Conservation (phyloP, 2,888 invertebrate species). For the Gari tellinella region DNA sequence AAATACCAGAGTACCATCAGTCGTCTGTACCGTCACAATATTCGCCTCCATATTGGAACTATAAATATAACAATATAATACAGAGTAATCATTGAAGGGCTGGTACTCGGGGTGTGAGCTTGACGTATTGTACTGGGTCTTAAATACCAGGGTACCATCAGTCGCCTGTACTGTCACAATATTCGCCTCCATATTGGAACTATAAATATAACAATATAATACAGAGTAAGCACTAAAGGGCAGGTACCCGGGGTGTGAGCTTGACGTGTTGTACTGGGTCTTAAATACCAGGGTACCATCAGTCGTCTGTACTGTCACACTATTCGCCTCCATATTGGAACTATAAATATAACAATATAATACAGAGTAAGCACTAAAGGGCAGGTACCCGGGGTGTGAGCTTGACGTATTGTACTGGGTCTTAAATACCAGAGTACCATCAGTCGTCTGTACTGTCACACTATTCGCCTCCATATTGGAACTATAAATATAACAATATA, state of each 20-base stretch:
- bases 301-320: slow-evolving; percentile 62
- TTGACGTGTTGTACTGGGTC: slow-evolving; percentile 71
- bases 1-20: too few species aligned
- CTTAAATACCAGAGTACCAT: slow-evolving; percentile 68
- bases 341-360: slow-evolving; percentile 26
- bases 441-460: slow-evolving; percentile 63
- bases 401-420: slow-evolving; percentile 71
- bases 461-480: slow-evolving; percentile 65
- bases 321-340: slow-evolving; percentile 64
- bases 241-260: slow-evolving; percentile 67
- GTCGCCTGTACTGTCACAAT: too few species aligned
- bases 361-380: slow-evolving; percentile 49
- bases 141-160: too few species aligned
- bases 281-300: slow-evolving; percentile 70
- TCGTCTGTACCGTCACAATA: too few species aligned
- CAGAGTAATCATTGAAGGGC: too few species aligned
- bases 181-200: too few species aligned
- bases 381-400: slow-evolving; percentile 64
- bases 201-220: too few species aligned
- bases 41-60: too few species aligned
- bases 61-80: too few species aligned
- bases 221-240: slow-evolving; percentile 74
- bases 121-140: too few species aligned
- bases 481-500: slow-evolving; percentile 27
- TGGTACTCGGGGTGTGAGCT: too few species aligned